Evolutionary conservation across 2,113 vertebrate species (phyloP).

Genomic region (Microtus richardsoni): DNA sequence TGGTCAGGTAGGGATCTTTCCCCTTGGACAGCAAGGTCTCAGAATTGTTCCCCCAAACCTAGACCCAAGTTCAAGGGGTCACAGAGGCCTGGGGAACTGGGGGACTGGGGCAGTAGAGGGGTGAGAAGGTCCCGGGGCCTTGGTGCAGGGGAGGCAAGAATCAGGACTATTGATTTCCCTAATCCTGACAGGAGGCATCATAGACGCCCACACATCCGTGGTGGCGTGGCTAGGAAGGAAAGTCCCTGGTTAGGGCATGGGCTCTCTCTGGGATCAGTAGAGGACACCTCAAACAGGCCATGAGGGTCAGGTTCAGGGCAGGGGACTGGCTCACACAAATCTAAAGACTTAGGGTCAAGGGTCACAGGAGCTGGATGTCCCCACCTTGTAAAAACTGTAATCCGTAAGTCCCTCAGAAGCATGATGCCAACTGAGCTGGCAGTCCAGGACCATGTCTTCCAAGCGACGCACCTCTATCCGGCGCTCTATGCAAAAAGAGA

Average conservation of each 20-base stretch:
- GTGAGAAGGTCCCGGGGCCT: not conserved
- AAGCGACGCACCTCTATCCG: not conserved
- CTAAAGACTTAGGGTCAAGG: not conserved
- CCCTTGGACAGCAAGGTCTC: slow-evolving; percentile 56
- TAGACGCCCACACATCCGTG: too few species aligned
- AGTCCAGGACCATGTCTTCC: slow-evolving; percentile 74
- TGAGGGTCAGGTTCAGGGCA: not conserved
- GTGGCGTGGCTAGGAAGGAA: not conserved
- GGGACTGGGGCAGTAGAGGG: slow-evolving; percentile 19
- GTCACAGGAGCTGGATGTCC: slow-evolving; percentile 79
- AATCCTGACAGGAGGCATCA: not conserved
- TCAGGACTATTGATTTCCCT: not conserved
- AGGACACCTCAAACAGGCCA: slow-evolving; percentile 47
- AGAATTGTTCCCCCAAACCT: slow-evolving; percentile 73
- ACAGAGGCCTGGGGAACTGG: slow-evolving; percentile 63
- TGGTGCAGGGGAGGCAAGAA: not conserved
- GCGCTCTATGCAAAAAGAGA: not conserved
- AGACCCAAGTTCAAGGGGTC: slow-evolving; percentile 75
- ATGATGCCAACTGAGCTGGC: slow-evolving; percentile 71
- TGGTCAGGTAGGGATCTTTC: slow-evolving; percentile 40
- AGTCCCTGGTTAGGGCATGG: slow-evolving; percentile 81
- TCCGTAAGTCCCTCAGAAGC: slow-evolving; percentile 74
- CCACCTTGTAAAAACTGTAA: slow-evolving; percentile 91
- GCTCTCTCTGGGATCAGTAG: slow-evolving; percentile 84
- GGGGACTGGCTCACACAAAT: not conserved